Conservation (phyloP, 2,113 vertebrate genomes). For the Heptranchias perlo region DNA sequence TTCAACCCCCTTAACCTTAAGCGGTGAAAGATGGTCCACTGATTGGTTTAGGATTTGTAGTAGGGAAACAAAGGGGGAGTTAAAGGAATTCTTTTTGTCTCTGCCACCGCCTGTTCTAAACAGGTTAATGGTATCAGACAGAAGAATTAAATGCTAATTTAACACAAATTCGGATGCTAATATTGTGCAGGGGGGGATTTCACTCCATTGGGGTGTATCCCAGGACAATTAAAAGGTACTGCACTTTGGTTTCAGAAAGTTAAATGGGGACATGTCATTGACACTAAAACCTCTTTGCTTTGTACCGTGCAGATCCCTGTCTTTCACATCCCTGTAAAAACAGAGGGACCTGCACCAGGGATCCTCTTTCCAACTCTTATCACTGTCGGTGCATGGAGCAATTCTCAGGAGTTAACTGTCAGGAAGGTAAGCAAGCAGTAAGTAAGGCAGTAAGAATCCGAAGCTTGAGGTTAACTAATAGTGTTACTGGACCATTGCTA, state of each 20-base stretch:
- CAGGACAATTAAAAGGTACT: neutral
- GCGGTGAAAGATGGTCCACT: too few relatives aligned
- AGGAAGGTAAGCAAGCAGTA: neutral
- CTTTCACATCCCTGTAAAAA: conserved; percentile 11
- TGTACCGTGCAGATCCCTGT: neutral
- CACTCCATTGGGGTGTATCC: neutral
- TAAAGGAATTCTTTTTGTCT: neutral
- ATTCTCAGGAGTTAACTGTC: neutral
- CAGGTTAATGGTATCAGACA: neutral
- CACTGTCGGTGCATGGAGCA: neutral
- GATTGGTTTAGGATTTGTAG: too few relatives aligned
- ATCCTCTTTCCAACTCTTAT: neutral
- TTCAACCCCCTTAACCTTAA: too few relatives aligned
- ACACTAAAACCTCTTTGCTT: neutral
- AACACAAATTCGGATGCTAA: neutral
- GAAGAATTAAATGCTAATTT: neutral
- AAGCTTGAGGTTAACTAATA: too few relatives aligned
- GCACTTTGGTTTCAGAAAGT: neutral
- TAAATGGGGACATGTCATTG: too few relatives aligned
- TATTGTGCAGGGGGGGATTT: neutral
- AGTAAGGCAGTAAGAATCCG: too few relatives aligned
- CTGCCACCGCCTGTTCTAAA: neutral
- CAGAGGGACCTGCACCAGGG: neutral
- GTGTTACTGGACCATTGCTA: too few relatives aligned
- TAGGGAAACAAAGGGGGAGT: too few relatives aligned